A percentile compares a stretch with the other conserved stretches of the same genome.
phyloP scores from a whole-genome alignment of 2,888 invertebrate species.

The Drosophila setosimentum region DNA sequence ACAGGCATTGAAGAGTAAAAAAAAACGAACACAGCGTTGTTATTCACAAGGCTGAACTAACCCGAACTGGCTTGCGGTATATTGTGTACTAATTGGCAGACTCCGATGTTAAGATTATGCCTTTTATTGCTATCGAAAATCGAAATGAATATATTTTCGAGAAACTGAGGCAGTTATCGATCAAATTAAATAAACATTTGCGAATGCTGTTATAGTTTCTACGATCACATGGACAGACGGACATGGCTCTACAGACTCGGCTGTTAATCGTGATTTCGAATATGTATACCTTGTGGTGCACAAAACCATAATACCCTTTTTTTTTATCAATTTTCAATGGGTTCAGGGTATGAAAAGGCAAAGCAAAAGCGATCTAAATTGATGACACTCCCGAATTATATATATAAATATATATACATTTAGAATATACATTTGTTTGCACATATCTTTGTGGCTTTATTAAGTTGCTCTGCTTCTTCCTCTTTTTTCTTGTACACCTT shows the following conservation, averaged over 20 bases:
- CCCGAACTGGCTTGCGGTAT: too few species aligned
- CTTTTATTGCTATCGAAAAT: background rate
- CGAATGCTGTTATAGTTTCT: too few species aligned
- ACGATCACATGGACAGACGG: too few species aligned
- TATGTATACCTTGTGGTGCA: background rate
- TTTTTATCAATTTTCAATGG: background rate
- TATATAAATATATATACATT: background rate
- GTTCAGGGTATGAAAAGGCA: slow-evolving; percentile 6
- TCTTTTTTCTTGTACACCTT: background rate
- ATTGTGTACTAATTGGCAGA: background rate
- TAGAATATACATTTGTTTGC: slow-evolving; percentile 1
- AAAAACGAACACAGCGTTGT: background rate
- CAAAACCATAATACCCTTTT: background rate
- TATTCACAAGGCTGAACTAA: background rate
- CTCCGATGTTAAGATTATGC: background rate
- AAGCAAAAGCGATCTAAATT: slow-evolving; percentile 25
- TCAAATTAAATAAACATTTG: too few species aligned
- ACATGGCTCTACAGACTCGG: background rate
- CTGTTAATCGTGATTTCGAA: background rate
- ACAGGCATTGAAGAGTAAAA: background rate
- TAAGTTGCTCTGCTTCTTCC: background rate
- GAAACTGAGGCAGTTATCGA: too few species aligned
- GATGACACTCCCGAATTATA: background rate
- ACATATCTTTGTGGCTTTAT: background rate
- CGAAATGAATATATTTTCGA: too few species aligned